Evolutionary conservation across 2,797 vertebrate species (phyloP).

Genomic region (Iguana delicatissima): DNA sequence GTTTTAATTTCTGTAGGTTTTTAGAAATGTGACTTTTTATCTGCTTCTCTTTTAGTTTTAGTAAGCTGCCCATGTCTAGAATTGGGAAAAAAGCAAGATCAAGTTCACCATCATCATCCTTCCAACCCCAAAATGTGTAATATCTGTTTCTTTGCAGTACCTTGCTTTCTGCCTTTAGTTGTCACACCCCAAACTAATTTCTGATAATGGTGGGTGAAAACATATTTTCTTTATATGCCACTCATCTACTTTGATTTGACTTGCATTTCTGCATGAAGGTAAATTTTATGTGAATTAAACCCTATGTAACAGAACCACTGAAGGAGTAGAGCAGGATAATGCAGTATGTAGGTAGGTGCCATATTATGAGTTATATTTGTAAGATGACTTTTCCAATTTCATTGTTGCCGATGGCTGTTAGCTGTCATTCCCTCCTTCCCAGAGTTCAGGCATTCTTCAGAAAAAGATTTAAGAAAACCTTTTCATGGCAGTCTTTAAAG

Average conservation of each 20-base stretch:
- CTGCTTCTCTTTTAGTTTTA: too few species aligned
- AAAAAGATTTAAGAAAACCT: slow-evolving; percentile 53
- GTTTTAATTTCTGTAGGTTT: too few species aligned
- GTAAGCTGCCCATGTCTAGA: too few species aligned
- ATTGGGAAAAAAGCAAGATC: too few species aligned
- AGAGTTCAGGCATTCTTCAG: slow-evolving; percentile 56
- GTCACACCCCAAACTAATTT: neutral
- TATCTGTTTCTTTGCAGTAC: neutral
- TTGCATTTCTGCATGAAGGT: neutral
- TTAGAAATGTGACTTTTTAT: too few species aligned
- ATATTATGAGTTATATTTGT: slow-evolving; percentile 67
- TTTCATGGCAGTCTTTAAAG: slow-evolving; percentile 25
- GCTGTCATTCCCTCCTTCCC: slow-evolving; percentile 58
- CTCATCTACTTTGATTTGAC: neutral
- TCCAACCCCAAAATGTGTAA: neutral
- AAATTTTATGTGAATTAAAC: too few species aligned
- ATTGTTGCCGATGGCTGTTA: slow-evolving; percentile 63
- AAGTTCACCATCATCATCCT: too few species aligned
- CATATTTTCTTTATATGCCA: neutral
- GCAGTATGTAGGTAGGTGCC: slow-evolving; percentile 54
- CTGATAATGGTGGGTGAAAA: neutral
- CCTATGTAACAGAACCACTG: neutral
- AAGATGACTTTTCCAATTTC: slow-evolving; percentile 73
- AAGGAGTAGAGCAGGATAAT: slow-evolving; percentile 45
- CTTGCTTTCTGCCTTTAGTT: neutral